These are phyloP conservation scores for Sebastes itinus DNA, from an alignment of 2,797 vertebrate species.

Conservation along the genomic window DNA sequence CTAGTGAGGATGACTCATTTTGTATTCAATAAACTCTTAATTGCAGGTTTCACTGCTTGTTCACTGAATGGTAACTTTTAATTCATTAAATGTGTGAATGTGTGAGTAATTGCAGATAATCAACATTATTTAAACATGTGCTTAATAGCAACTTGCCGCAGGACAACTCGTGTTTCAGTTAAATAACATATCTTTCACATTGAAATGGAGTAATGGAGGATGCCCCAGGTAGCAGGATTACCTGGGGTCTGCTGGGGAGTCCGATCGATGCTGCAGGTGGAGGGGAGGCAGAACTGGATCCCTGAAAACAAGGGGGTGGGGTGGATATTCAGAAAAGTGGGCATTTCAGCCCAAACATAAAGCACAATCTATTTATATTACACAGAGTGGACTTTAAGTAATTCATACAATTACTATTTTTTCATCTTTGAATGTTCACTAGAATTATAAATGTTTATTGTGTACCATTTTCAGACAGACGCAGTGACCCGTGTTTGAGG, in stretches of 20 bases:
- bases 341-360: conserved; percentile 48
- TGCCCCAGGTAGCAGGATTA: conserved; percentile 58
- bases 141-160: not conserved
- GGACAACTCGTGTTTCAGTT: not conserved
- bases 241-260: conserved; percentile 80
- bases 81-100: not conserved
- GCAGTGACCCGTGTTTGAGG: not conserved
- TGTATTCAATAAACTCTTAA: not conserved
- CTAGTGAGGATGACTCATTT: not conserved
- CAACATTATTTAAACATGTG: not conserved
- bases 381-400: not conserved
- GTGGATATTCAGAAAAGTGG: conserved; percentile 65
- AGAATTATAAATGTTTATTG: not conserved
- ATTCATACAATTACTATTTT: not conserved
- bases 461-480: not conserved
- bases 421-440: not conserved
- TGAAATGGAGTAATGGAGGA: not conserved
- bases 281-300: conserved; percentile 85
- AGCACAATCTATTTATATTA: conserved; percentile 9
- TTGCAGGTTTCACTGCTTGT: not conserved
- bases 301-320: conserved; percentile 79
- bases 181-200: not conserved
- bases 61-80: not conserved
- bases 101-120: not conserved
- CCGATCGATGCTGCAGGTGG: conserved; percentile 79